These are phyloP conservation scores for Cephalotes varians DNA, from an alignment of 2,888 invertebrate genomes.

Conservation along the genomic window DNA sequence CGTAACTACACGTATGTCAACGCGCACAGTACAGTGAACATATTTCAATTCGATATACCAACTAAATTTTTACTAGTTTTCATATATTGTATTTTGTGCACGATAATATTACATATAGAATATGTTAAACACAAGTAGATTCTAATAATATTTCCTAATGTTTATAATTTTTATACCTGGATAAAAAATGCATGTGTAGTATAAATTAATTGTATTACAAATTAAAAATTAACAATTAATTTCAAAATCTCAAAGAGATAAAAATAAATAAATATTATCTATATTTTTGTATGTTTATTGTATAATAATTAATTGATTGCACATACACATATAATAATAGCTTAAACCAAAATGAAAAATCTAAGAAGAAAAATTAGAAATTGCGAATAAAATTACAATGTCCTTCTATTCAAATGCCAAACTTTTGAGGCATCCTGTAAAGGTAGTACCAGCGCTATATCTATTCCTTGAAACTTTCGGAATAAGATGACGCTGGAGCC, in stretches of 20 bases:
- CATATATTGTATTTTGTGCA: not conserved
- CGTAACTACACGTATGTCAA: constrained; percentile 34
- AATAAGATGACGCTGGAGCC: constrained; percentile 69
- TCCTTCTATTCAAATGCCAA: not conserved
- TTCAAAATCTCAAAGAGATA: not conserved
- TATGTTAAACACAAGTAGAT: not conserved
- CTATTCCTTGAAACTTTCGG: constrained; percentile 70
- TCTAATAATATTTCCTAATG: not conserved
- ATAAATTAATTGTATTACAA: not conserved
- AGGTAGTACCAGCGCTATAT: constrained; percentile 51
- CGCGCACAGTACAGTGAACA: not conserved
- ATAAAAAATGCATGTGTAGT: not conserved
- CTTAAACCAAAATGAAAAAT: not conserved
- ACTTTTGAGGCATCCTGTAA: constrained; percentile 47
- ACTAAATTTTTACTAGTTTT: not conserved
- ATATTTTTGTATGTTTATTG: not conserved
- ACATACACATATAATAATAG: not conserved
- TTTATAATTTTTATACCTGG: not conserved
- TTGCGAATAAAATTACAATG: not conserved
- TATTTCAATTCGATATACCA: not conserved
- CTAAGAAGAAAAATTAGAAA: not conserved
- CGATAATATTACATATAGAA: not conserved
- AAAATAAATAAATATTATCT: not conserved
- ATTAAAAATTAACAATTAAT: not conserved
- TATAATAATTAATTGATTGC: not conserved